Base-by-base conservation (phyloP, 1,140 invertebrate species). In the Nebria ingens region DNA sequence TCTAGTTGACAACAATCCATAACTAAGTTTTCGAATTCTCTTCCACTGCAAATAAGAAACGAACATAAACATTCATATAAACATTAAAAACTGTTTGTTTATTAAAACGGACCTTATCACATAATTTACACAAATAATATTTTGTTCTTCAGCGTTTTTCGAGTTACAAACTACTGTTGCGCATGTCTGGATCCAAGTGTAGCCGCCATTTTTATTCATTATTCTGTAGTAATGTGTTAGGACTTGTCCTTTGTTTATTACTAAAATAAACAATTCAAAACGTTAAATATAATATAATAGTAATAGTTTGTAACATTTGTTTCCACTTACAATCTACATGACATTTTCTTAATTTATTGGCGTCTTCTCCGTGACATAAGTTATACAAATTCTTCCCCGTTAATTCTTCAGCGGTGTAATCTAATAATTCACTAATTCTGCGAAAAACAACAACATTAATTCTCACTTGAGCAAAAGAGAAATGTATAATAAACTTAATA, bases 211-310 rank as follows among this genome's bases (percentile, higher is more conserved):
- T 72, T 95, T 95, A 73, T 96, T 97, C 85, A 97, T 93, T 60
- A 97, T 65, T 65, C 93, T 82, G 72, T 93, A 97, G 73, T 97
- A 98, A 68, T 93, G 90, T 3, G 92, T 96, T 71, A 97, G 77
- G 21, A 97, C 92, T 75, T 98, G 95, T 2, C 95, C 94, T 75
- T 98, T 98, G 68, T 90, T 84, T 64, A 97, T 88, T 69, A 98
- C 93, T 97, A 76, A 57, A 80, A 84, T 70, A 64, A 70, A 67
- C 64, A 62, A 61, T 58, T 21, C n/a, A n/a, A n/a, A n/a, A n/a
- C n/a, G n/a, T n/a, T n/a, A n/a, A n/a, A n/a, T n/a, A n/a, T n/a
- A n/a, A n/a, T n/a, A n/a, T n/a, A n/a, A n/a, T n/a, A n/a, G n/a
- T n/a, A n/a, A n/a, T n/a, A n/a, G n/a, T n/a, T n/a, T n/a, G n/a